Percentiles rank a stretch among this genome's conserved stretches.
phyloP scores from a whole-genome alignment of 2,113 vertebrate genomes.

The Copsychus sechellarum region DNA sequence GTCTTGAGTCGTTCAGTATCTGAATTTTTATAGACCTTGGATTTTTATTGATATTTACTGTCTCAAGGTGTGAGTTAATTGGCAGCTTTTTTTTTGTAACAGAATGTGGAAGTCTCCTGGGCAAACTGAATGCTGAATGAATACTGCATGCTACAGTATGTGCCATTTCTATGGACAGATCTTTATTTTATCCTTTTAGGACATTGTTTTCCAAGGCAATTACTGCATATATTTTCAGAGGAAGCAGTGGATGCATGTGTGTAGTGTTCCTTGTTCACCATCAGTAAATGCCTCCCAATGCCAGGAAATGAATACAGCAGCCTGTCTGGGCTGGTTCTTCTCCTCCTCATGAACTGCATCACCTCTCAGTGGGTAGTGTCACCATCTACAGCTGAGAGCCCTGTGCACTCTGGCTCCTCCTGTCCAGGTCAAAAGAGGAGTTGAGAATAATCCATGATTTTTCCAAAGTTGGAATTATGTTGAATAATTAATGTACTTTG shows the following conservation, averaged over 20 bases:
- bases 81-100: neutral
- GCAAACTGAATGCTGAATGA: neutral
- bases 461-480: neutral
- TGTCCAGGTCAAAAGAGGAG: neutral
- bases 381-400: neutral
- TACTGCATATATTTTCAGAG: neutral
- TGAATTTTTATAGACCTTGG: neutral
- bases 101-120: neutral
- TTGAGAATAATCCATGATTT: neutral
- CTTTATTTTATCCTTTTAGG: neutral
- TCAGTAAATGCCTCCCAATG: neutral
- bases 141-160: neutral
- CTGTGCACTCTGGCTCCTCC: neutral
- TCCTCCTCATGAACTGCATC: neutral
- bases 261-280: neutral
- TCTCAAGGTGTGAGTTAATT: neutral
- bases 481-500: neutral
- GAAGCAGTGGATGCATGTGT: neutral
- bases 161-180: neutral
- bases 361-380: neutral
- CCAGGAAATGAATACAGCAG: neutral
- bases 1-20: fast-evolving
- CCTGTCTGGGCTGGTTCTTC: neutral
- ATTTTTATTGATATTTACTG: neutral
- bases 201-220: neutral